phyloP scores from a whole-genome alignment of 2,797 vertebrate species.

The Botia almorhae region DNA sequence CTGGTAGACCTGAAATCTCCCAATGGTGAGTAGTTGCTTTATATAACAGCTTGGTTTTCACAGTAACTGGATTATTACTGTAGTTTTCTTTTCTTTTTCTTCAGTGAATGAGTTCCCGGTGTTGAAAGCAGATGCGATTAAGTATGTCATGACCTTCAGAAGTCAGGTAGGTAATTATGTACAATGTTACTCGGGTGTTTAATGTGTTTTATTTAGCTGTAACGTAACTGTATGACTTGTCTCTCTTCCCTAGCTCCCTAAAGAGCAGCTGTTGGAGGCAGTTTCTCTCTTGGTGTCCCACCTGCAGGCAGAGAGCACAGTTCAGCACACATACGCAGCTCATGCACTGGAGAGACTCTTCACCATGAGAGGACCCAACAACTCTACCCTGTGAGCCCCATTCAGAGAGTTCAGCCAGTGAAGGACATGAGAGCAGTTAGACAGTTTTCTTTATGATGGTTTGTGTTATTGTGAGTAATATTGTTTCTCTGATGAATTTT shows the following conservation, averaged over 20 bases:
- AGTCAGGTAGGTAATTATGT: constrained; percentile 86
- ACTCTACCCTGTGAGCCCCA: constrained; percentile 87
- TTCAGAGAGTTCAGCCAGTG: not conserved
- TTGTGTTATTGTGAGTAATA: constrained; percentile 6
- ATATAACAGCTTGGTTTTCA: not conserved
- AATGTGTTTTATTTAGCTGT: not conserved
- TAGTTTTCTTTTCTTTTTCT: constrained; percentile 41
- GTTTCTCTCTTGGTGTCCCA: constrained; percentile 91
- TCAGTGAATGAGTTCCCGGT: constrained; percentile 98
- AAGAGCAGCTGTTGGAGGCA: constrained; percentile 91
- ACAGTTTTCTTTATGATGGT: not conserved
- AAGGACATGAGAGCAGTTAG: no score
- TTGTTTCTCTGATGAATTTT: constrained; percentile 56
- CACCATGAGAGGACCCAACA: constrained; percentile 93
- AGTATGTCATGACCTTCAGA: constrained; percentile 99
- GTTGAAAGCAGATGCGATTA: constrained; percentile 97
- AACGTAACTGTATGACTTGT: not conserved
- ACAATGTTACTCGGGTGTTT: no score
- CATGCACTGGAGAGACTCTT: constrained; percentile 96
- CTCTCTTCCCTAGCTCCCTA: constrained; percentile 84
- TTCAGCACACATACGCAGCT: constrained; percentile 95
- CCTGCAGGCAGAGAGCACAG: constrained; percentile 92
- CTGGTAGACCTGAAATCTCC: constrained; percentile 91
- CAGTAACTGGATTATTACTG: not conserved
- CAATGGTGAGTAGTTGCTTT: constrained; percentile 76